A percentile compares a stretch with the other conserved stretches of the same genome.
These are phyloP conservation scores for Mythimna vitellina DNA, from an alignment of 2,888 invertebrate species.

Conservation along the genomic window DNA sequence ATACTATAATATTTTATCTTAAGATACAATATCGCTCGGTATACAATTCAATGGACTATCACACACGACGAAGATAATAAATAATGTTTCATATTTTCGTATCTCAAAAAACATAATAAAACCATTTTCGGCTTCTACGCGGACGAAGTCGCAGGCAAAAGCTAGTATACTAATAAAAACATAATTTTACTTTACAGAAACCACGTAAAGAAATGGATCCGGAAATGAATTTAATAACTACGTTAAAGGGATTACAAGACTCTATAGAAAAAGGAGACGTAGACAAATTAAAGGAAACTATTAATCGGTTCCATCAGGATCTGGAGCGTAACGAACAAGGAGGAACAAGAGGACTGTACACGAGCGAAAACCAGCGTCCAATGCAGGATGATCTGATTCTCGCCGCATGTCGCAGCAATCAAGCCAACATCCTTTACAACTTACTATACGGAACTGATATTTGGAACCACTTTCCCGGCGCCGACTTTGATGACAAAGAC, in stretches of 20 bases:
- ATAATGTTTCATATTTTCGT: too few relatives aligned
- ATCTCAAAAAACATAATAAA: too few relatives aligned
- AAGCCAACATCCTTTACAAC: slow-evolving; percentile 15
- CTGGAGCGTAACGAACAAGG: neutral
- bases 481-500: neutral
- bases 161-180: neutral
- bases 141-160: too few relatives aligned
- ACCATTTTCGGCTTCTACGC: too few relatives aligned
- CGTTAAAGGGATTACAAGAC: slow-evolving; percentile 8
- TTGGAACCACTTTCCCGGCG: slow-evolving; percentile 33
- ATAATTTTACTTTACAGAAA: slow-evolving; percentile 15
- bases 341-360: too few relatives aligned
- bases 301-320: slow-evolving; percentile 14
- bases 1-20: too few relatives aligned
- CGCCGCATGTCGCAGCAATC: slow-evolving; percentile 35
- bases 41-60: too few relatives aligned
- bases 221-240: neutral
- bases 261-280: slow-evolving; percentile 16
- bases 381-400: slow-evolving; percentile 45
- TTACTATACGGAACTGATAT: slow-evolving; percentile 32
- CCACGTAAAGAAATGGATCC: slow-evolving; percentile 6
- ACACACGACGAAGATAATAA: too few relatives aligned
- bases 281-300: neutral
- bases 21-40: too few relatives aligned
- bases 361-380: neutral